Percentiles rank a stretch among this genome's conserved stretches.
Evolutionary conservation across 37 sponge, comb jelly and placozoan genomes (phyloP).

Genomic region (Halichondria panicea): DNA sequence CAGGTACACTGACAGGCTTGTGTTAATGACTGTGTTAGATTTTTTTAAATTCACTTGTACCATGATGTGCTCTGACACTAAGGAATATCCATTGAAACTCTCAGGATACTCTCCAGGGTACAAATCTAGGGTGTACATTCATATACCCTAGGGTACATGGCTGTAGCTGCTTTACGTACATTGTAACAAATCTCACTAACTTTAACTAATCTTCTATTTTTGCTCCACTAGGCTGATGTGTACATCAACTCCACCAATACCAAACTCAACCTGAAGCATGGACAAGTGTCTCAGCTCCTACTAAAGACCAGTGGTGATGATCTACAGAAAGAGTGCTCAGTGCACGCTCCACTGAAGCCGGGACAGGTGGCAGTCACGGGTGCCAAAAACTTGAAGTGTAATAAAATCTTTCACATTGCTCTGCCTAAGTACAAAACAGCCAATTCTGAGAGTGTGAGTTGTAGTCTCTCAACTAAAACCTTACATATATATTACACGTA

Average conservation of each 20-base stretch:
- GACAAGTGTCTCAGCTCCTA: conserved; percentile 6
- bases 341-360: conserved; percentile 22
- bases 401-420: conserved; percentile 21
- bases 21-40: not conserved
- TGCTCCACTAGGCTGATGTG: conserved; percentile 55
- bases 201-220: too few species aligned
- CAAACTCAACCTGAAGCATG: conserved; percentile 21
- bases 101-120: too few species aligned
- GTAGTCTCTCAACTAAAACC: too few species aligned
- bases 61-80: too few species aligned
- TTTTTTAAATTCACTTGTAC: too few species aligned
- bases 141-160: too few species aligned
- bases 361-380: conserved; percentile 26
- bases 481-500: too few species aligned
- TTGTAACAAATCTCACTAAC: too few species aligned
- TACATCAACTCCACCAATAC: conserved; percentile 40
- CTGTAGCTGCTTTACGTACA: too few species aligned
- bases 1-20: conserved; percentile 1
- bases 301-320: conserved; percentile 18
- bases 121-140: too few species aligned
- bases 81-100: too few species aligned
- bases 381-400: conserved; percentile 23
- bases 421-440: conserved; percentile 8
- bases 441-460: conserved; percentile 24
- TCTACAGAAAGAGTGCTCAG: conserved; percentile 30